Conservation (phyloP, 2,113 vertebrate genomes). For the Tautogolabrus adspersus region DNA sequence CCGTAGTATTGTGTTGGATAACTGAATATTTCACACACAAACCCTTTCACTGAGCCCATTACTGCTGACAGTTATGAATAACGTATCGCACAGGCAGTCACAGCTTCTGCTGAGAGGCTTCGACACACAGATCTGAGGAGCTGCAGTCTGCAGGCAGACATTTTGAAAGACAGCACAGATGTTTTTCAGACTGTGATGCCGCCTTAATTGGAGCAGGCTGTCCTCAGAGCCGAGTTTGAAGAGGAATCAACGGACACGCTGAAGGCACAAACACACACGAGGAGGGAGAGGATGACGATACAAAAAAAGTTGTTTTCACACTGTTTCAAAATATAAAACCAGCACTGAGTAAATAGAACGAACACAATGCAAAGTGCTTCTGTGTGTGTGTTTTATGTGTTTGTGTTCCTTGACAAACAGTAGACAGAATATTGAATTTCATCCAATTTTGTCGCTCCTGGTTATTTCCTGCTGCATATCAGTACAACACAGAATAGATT, state of each 20-base stretch:
- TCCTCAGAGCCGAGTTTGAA: slow-evolving; percentile 47
- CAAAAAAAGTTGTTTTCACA: slow-evolving; percentile 28
- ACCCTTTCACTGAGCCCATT: slow-evolving; percentile 9
- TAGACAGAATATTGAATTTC: slow-evolving; percentile 41
- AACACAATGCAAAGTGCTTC: neutral
- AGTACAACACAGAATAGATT: slow-evolving; percentile 34
- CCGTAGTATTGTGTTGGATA: neutral
- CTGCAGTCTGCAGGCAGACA: slow-evolving; percentile 31
- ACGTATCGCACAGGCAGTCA: neutral
- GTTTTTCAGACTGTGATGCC: slow-evolving; percentile 45
- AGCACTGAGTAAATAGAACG: slow-evolving; percentile 21
- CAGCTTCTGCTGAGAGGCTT: slow-evolving; percentile 36
- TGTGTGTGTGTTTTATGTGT: neutral
- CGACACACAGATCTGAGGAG: slow-evolving; percentile 35
- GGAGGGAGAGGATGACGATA: slow-evolving; percentile 5
- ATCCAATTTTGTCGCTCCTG: slow-evolving; percentile 23
- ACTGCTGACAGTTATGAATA: slow-evolving; percentile 40
- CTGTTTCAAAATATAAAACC: slow-evolving; percentile 26
- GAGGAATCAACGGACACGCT: slow-evolving; percentile 29
- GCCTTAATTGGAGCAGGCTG: slow-evolving; percentile 59
- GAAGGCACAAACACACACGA: slow-evolving; percentile 10
- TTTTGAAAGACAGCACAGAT: slow-evolving; percentile 50
- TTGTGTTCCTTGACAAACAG: slow-evolving; percentile 7
- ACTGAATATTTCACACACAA: slow-evolving; percentile 7
- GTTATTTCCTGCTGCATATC: slow-evolving; percentile 51